These are phyloP conservation scores for Atta colombica DNA, from an alignment of 1,140 invertebrate genomes.

Conservation along the genomic window DNA sequence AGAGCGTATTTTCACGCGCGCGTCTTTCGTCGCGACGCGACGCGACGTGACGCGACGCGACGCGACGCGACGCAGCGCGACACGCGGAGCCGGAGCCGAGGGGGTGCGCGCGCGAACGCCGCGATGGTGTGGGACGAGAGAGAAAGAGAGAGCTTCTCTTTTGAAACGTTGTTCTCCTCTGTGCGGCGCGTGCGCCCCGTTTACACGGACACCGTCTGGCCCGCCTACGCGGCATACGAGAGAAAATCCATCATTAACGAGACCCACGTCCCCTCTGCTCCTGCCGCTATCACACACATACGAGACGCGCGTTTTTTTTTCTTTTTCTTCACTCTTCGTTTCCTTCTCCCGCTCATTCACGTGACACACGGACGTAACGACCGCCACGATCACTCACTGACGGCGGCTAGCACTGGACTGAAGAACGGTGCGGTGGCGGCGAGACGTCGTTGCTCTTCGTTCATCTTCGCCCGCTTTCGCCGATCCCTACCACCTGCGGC, in stretches of 20 bases:
- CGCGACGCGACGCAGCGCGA: background rate
- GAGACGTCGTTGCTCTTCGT: slow-evolving; percentile 72
- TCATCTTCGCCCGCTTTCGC: slow-evolving; percentile 59
- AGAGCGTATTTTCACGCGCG: slow-evolving; percentile 72
- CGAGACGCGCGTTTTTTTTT: background rate
- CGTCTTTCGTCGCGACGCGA: slow-evolving; percentile 32
- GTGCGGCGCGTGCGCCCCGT: slow-evolving; percentile 54
- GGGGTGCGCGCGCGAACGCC: background rate
- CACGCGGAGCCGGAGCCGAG: background rate
- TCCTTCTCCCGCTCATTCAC: slow-evolving; percentile 28
- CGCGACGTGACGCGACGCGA: background rate
- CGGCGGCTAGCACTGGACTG: slow-evolving; percentile 81
- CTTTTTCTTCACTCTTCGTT: background rate
- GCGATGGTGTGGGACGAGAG: background rate
- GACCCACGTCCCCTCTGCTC: slow-evolving; percentile 15
- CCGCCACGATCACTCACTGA: slow-evolving; percentile 51
- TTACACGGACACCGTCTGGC: slow-evolving; percentile 28
- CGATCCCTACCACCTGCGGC: slow-evolving; percentile 69
- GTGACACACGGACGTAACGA: slow-evolving; percentile 37
- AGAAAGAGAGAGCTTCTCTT: slow-evolving; percentile 27
- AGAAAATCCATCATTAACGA: slow-evolving; percentile 72
- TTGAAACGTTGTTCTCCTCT: slow-evolving; percentile 30
- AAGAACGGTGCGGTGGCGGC: slow-evolving; percentile 62
- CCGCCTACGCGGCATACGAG: slow-evolving; percentile 59
- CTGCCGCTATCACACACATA: background rate